Base-by-base conservation (phyloP, 2,113 vertebrate genomes). In the Tachycineta bicolor region DNA sequence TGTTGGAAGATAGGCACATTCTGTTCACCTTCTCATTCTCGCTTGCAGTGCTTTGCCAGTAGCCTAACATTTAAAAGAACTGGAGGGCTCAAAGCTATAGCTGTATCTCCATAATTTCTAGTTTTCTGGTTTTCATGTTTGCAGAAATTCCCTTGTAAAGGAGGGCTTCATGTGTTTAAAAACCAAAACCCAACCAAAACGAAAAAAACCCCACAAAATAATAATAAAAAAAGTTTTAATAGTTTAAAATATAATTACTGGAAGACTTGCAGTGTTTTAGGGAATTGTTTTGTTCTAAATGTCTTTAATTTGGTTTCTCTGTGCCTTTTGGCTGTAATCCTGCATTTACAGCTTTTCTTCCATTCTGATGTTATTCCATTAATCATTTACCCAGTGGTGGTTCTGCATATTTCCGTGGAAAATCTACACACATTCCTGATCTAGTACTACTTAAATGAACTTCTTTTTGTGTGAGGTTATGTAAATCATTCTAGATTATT, bases 331-430 rank as follows among this genome's bases (percentile, higher is more conserved):
- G 89, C 93, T 74, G 3, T 55, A 73, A 59, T 85, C 67, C 87
- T 93, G 49, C 59, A 44, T 94, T 95, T 94, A 90, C 87, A 93
- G 82, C 67, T 95, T 85, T 96, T 95, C 77, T 94, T 91, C 94
- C 91, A 82, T 91, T 94, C 65, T 89, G 58, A 31, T 84, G 70
- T 91, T 87, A n/a, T 83, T 95, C 84, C 78, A 58, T 94, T 85
- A 93, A 94, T 96, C 87, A 78, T 84, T 91, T 79, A 71, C 46
- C 60, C 77, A 33, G 49, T 78, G 74, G 37, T 89, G 74, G 75
- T 92, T 92, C 77, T 94, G 47, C 77, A 46, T 46, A 37, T 73
- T 95, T 89, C 67, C 26, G 1, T 94, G 87, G 84, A 90, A 95
- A 93, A 87, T 80, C 50, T 88, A 69, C 69, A 90, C 75, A n/a